phyloP scores from a whole-genome alignment of 2,888 invertebrate species.

The Drosophila lutescens region DNA sequence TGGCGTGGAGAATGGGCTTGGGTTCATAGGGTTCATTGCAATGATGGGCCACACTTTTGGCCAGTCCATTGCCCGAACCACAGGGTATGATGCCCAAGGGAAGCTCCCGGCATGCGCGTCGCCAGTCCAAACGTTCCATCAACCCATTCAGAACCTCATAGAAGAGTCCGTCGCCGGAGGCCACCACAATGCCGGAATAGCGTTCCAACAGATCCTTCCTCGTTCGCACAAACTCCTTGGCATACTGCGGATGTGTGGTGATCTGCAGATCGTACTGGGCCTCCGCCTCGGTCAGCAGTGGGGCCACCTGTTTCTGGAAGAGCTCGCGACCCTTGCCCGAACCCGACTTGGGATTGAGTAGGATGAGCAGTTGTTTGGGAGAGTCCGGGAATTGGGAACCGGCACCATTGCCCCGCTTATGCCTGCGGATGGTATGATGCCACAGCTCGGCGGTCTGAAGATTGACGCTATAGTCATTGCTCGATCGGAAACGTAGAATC shows the following conservation, averaged over 20 bases:
- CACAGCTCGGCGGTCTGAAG: constrained; percentile 92
- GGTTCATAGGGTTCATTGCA: constrained; percentile 92
- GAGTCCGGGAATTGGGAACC: not conserved
- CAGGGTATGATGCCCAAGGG: constrained; percentile 96
- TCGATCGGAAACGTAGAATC: constrained; percentile 92
- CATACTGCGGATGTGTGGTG: constrained; percentile 93
- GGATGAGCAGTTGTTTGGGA: constrained; percentile 86
- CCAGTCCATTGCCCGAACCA: constrained; percentile 98
- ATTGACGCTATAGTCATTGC: constrained; percentile 93
- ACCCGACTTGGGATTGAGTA: constrained; percentile 97
- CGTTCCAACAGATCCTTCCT: constrained; percentile 86
- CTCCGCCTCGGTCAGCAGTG: constrained; percentile 94
- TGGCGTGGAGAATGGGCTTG: constrained; percentile 91
- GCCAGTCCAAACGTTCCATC: constrained; percentile 95
- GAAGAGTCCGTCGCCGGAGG: constrained; percentile 93
- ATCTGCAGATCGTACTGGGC: constrained; percentile 94
- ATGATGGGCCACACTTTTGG: constrained; percentile 92
- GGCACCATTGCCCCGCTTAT: constrained; percentile 81
- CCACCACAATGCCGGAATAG: constrained; percentile 88
- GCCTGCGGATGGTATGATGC: constrained; percentile 90
- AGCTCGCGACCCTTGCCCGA: constrained; percentile 94
- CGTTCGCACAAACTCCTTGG: constrained; percentile 90
- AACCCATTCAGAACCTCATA: constrained; percentile 96
- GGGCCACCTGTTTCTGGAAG: constrained; percentile 93
- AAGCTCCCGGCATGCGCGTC: constrained; percentile 89